These are phyloP conservation scores for Seladonia tumulorum DNA, from an alignment of 2,888 invertebrate genomes.

Conservation along the genomic window DNA sequence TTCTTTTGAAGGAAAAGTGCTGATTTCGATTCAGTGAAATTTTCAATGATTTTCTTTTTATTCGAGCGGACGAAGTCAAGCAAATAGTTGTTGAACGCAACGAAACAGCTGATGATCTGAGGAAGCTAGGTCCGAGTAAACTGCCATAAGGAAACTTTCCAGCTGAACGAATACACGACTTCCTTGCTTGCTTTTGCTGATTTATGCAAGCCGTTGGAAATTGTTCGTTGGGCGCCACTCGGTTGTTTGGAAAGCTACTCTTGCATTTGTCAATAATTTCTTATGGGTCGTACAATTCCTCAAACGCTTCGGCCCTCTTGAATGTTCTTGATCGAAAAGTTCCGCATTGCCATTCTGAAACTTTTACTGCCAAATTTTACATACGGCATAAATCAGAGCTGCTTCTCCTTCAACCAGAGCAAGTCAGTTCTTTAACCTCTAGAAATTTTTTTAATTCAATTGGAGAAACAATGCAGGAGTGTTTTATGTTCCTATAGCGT, in stretches of 20 bases:
- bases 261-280: background rate
- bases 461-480: background rate
- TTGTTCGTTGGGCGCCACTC: too few species aligned
- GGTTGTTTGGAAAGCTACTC: background rate
- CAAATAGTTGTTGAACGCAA: background rate
- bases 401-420: background rate
- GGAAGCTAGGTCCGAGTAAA: background rate
- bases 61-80: background rate
- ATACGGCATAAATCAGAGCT: too few species aligned
- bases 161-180: background rate
- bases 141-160: background rate
- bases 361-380: too few species aligned
- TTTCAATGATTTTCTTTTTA: background rate
- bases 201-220: background rate
- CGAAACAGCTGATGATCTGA: background rate
- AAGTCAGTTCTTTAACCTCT: background rate
- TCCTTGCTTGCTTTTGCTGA: background rate
- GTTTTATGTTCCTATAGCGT: background rate
- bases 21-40: too few species aligned
- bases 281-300: background rate
- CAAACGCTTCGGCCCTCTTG: background rate
- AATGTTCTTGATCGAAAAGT: background rate
- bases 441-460: background rate
- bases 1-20: background rate
- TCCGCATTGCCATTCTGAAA: too few species aligned